phyloP scores from a whole-genome alignment of 2,113 vertebrate species.

The Erythrolamprus reginae region DNA sequence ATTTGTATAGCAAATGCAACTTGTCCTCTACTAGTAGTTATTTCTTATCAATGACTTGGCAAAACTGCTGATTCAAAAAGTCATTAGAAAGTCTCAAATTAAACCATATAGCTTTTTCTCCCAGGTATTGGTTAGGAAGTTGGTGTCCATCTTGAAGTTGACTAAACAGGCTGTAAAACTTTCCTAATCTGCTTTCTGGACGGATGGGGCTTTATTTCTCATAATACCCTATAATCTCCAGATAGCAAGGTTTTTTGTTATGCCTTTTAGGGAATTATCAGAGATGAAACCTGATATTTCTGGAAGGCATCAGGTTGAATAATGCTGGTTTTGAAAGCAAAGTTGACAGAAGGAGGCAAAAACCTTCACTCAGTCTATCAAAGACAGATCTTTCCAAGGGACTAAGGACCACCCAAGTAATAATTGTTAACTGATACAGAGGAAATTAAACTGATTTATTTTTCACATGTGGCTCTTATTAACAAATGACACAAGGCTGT shows the following conservation, averaged over 20 bases:
- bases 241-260: neutral
- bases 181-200: neutral
- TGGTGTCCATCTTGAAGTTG: neutral
- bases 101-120: neutral
- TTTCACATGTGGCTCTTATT: conserved; percentile 11
- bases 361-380: conserved; percentile 33
- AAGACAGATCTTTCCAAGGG: conserved; percentile 21
- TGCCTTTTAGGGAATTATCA: neutral
- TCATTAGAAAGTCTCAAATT: neutral
- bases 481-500: conserved; percentile 2
- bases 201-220: neutral
- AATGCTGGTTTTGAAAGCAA: neutral
- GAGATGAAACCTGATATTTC: neutral
- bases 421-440: neutral
- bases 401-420: conserved; percentile 18
- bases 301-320: neutral
- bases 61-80: neutral
- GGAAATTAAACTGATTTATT: neutral
- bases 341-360: neutral
- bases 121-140: neutral
- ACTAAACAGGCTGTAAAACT: neutral
- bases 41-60: neutral
- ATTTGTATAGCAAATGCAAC: neutral
- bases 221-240: neutral
- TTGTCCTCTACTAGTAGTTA: conserved; percentile 42